phyloP scores from a whole-genome alignment of 2,888 invertebrate species.

The Drosophila percnosoma region DNA sequence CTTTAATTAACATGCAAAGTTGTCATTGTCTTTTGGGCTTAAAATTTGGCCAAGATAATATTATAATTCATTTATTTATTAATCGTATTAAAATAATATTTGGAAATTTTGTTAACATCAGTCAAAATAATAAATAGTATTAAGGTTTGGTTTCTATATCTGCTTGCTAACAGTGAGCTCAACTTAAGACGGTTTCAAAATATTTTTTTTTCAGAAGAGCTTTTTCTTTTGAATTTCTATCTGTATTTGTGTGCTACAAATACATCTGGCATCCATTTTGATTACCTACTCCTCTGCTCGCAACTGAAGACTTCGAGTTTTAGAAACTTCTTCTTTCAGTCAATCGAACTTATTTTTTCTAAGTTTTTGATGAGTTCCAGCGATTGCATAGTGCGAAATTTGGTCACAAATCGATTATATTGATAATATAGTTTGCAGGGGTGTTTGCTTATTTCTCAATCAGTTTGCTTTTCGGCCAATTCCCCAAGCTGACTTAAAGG shows the following conservation, averaged over 20 bases:
- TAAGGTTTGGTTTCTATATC: not conserved
- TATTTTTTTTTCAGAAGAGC: too few species aligned
- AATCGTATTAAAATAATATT: not conserved
- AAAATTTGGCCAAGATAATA: not conserved
- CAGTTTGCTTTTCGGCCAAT: conserved; percentile 6
- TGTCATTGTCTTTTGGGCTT: not conserved
- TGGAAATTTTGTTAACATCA: not conserved
- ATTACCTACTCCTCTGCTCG: not conserved
- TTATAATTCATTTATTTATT: not conserved
- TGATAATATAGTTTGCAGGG: conserved; percentile 33
- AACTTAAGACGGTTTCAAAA: not conserved
- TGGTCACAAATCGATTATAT: conserved; percentile 29
- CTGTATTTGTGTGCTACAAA: not conserved
- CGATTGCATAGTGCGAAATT: conserved; percentile 10
- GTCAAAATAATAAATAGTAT: not conserved
- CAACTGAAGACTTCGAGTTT: not conserved
- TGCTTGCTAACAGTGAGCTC: not conserved
- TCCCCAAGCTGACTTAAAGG: conserved; percentile 42
- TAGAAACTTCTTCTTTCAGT: not conserved
- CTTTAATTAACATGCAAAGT: not conserved
- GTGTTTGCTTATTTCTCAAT: conserved; percentile 6
- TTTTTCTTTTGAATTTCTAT: not conserved
- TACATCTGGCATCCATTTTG: not conserved
- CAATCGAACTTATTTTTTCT: not conserved
- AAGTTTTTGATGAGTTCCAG: not conserved